Conservation (phyloP, 2,113 vertebrate species). For the Aphelocoma coerulescens region DNA sequence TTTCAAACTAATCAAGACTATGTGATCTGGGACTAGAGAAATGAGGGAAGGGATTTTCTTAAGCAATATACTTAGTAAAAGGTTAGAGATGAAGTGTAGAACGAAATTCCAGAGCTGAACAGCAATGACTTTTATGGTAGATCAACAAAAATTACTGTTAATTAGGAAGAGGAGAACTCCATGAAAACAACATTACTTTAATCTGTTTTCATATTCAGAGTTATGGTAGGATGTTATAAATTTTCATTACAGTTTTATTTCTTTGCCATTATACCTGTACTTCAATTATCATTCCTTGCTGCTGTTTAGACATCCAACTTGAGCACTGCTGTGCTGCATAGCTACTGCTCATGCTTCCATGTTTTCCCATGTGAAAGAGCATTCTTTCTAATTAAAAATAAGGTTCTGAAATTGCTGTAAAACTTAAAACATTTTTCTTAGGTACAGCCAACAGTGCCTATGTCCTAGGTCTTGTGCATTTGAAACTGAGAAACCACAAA, state of each 20-base stretch:
- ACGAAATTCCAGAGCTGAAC: not conserved
- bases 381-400: not conserved
- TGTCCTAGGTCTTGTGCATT: not conserved
- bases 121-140: not conserved
- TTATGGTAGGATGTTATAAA: not conserved
- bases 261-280: not conserved
- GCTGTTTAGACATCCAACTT: not conserved
- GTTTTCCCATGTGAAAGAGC: not conserved
- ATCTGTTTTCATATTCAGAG: not conserved
- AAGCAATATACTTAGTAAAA: not conserved
- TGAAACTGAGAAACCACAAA: not conserved
- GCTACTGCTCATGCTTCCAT: not conserved
- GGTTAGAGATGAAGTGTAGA: not conserved
- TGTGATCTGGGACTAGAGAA: not conserved
- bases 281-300: not conserved
- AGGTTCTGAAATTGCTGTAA: not conserved
- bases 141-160: not conserved
- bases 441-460: not conserved
- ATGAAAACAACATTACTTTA: not conserved
- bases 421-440: not conserved
- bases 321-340: not conserved
- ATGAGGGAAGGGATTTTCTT: not conserved
- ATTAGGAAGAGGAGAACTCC: not conserved
- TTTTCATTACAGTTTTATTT: not conserved
- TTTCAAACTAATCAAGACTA: not conserved